Conservation (phyloP, 2,888 invertebrate species). For the Hoplodrina blanda region DNA sequence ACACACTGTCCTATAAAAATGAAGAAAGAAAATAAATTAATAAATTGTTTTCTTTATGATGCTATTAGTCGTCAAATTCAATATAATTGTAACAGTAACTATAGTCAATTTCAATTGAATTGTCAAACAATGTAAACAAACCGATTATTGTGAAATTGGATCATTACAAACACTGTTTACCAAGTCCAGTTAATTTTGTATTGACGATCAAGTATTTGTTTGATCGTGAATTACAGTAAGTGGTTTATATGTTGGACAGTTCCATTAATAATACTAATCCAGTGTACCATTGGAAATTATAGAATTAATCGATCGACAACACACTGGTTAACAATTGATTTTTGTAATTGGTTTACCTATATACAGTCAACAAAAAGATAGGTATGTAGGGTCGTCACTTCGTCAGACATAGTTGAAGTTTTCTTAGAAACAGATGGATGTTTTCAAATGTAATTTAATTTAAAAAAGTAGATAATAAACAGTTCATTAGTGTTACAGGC, state of each 20-base stretch:
- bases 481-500: too few species aligned
- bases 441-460: too few species aligned
- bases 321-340: background rate
- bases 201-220: conserved; percentile 15
- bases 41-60: background rate
- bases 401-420: too few species aligned
- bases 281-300: background rate
- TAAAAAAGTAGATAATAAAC: too few species aligned
- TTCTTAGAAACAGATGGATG: too few species aligned
- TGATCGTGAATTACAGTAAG: conserved; percentile 14
- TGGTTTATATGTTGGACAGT: background rate
- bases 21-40: background rate
- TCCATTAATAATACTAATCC: background rate
- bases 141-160: conserved; percentile 21
- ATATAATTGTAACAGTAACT: background rate
- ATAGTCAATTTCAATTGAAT: conserved; percentile 9
- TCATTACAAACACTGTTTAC: conserved; percentile 19
- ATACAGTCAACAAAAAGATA: background rate
- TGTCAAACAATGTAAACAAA: conserved; percentile 26
- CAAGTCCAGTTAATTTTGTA: conserved; percentile 14
- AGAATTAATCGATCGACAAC: background rate
- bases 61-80: background rate
- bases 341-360: background rate
- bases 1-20: too few species aligned
- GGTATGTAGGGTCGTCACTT: too few species aligned